Conservation (phyloP, 1,140 invertebrate genomes). For the Aphidius ervi region DNA sequence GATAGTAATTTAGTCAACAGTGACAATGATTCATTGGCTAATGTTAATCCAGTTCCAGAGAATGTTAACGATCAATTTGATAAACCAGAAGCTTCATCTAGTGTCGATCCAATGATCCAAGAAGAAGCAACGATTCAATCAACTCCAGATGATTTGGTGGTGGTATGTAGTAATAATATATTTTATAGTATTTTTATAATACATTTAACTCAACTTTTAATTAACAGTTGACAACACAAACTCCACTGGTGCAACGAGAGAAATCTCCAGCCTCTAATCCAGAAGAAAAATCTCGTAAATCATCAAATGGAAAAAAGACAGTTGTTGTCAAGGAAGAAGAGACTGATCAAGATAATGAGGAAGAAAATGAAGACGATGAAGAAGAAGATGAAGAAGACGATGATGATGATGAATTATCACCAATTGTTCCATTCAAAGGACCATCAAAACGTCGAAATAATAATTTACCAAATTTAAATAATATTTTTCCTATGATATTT, state of each 20-base stretch:
- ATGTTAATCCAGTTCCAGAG: no score
- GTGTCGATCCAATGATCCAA: no score
- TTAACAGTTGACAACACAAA: no score
- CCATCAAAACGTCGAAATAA: slow-evolving; percentile 23
- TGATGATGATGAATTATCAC: slow-evolving; percentile 26
- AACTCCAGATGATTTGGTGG: no score
- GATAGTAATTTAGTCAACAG: slow-evolving; percentile 45
- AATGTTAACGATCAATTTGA: slow-evolving; percentile 33
- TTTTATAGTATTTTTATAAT: no score
- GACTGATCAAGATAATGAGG: not conserved
- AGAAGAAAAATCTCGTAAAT: slow-evolving; percentile 19
- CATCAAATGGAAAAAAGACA: not conserved
- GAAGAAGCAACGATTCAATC: no score
- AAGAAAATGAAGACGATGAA: slow-evolving; percentile 26
- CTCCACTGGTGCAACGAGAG: slow-evolving; percentile 26
- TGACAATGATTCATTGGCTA: slow-evolving; percentile 1
- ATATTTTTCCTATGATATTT: slow-evolving; percentile 49
- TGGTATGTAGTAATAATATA: no score
- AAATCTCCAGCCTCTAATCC: not conserved
- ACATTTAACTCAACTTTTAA: no score
- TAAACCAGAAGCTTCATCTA: slow-evolving; percentile 30
- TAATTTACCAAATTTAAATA: slow-evolving; percentile 39
- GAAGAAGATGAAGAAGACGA: slow-evolving; percentile 36
- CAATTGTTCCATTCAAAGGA: slow-evolving; percentile 35
- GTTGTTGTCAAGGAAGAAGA: not conserved